Evolutionary conservation across 2,797 vertebrate genomes (phyloP), one percentile per base, ranked within the genome.

Genomic region (Argyrosomus regius): DNA sequence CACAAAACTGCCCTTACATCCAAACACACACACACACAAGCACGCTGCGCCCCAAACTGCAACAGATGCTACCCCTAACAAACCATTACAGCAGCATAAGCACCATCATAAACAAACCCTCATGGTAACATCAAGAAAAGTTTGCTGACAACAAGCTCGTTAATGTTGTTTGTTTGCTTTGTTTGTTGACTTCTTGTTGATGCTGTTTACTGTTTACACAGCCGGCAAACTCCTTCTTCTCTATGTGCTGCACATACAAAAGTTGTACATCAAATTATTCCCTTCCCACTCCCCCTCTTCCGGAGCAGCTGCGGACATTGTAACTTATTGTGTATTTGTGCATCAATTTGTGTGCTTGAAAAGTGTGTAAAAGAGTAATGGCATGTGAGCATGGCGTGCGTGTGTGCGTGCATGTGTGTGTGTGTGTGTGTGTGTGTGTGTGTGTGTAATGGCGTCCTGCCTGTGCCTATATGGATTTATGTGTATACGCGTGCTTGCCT

Each of bases 61-160:
- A 87, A 82, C 91, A 89, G 83, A 88, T 82, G 82, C 78, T 82
- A 39, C 74, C 69, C 57, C 80, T 75, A 85, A 87, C 84, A 84
- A 86, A 81, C 83, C 87, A 91, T 89, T 87, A 88, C 76, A 48
- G 72, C 77, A 52, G 78, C 72, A 64, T 80, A 74, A 87, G 75
- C 86, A 62, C 66, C 65, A 1, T 61, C 74, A 85, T 88, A 88
- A 91, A 91, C 83, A 82, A 88, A 77, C 83, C 89, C 88, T 89
- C 39, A 26, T 24, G 78, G 88, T 81, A 81, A 88, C 87, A 88
- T 92, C 64, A 81, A 89, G 84, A 80, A 84, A 89, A 87, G 84
- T 92, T 91, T 86, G 86, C 87, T 88, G 91, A 90, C 86, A 87
- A 75, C 10, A 1, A 80, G 78, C 85, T 91, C 46, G 26, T 87